phyloP scores from a whole-genome alignment of 2,888 invertebrate species.

The Rhagonycha lutea region DNA sequence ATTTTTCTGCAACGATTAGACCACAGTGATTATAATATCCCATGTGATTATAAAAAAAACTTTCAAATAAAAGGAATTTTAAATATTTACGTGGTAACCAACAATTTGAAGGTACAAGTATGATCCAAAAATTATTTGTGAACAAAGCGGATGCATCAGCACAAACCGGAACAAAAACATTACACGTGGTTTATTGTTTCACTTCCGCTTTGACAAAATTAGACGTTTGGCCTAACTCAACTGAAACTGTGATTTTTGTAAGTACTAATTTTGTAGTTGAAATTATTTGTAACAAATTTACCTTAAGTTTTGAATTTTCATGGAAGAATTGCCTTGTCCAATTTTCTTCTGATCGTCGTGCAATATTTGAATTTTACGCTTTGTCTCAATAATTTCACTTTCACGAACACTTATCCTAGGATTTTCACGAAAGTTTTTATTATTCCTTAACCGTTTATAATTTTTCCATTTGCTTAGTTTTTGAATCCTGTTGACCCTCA shows the following conservation, averaged over 20 bases:
- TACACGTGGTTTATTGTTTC: constrained; percentile 15
- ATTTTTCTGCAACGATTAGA: too few species aligned
- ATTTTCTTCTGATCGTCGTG: constrained; percentile 52
- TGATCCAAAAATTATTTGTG: neutral
- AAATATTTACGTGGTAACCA: neutral
- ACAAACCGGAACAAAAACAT: constrained; percentile 20
- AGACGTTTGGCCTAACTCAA: neutral
- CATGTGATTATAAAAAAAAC: neutral
- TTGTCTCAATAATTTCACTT: constrained; percentile 23
- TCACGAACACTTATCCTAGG: neutral
- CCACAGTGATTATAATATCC: too few species aligned
- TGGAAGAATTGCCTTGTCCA: constrained; percentile 51
- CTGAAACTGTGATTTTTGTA: neutral
- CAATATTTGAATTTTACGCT: constrained; percentile 37
- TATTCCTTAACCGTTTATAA: constrained; percentile 15
- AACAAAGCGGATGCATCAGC: constrained; percentile 12
- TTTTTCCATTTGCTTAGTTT: constrained; percentile 47
- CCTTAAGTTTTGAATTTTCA: constrained; percentile 56
- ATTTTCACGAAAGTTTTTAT: neutral
- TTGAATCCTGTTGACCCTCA: constrained; percentile 64
- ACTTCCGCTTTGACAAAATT: constrained; percentile 20
- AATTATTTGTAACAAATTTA: constrained; percentile 26
- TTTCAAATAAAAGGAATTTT: neutral
- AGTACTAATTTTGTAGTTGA: neutral
- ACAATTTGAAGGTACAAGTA: neutral